Evolutionary conservation across 1,140 invertebrate genomes (phyloP).

Genomic region (Coptotermes formosanus): DNA sequence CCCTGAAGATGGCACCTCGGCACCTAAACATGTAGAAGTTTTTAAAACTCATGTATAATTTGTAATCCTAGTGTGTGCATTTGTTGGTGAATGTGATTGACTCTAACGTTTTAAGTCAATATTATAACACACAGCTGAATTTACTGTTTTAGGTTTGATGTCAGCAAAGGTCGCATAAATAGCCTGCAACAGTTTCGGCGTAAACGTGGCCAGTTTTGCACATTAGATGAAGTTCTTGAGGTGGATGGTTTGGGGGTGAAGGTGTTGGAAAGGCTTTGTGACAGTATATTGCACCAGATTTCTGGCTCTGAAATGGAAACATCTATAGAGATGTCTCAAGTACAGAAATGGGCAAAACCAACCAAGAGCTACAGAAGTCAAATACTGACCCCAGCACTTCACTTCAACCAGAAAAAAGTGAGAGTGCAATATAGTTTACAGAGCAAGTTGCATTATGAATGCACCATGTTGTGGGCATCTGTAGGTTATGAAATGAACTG

Average conservation of each 20-base stretch:
- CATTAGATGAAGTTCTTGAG: conserved; percentile 20
- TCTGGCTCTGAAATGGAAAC: background rate
- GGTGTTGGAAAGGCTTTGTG: background rate
- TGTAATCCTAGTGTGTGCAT: no score
- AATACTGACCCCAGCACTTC: background rate
- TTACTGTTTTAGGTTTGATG: conserved; percentile 19
- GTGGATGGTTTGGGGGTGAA: conserved; percentile 5
- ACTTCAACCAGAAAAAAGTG: background rate
- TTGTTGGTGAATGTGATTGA: no score
- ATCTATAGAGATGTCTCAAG: background rate
- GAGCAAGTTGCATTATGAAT: no score
- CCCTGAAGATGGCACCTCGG: no score
- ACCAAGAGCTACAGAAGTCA: background rate
- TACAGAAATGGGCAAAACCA: background rate
- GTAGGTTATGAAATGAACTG: no score
- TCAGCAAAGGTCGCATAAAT: background rate
- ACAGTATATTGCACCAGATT: conserved; percentile 9
- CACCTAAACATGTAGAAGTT: no score
- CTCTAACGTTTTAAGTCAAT: no score
- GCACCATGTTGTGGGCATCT: no score
- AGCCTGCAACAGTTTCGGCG: background rate
- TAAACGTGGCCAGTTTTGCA: conserved; percentile 19
- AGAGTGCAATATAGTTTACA: background rate
- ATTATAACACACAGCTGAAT: no score
- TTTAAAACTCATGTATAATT: no score